phyloP scores from a whole-genome alignment of 2,797 vertebrate genomes.

The Trichosurus vulpecula region DNA sequence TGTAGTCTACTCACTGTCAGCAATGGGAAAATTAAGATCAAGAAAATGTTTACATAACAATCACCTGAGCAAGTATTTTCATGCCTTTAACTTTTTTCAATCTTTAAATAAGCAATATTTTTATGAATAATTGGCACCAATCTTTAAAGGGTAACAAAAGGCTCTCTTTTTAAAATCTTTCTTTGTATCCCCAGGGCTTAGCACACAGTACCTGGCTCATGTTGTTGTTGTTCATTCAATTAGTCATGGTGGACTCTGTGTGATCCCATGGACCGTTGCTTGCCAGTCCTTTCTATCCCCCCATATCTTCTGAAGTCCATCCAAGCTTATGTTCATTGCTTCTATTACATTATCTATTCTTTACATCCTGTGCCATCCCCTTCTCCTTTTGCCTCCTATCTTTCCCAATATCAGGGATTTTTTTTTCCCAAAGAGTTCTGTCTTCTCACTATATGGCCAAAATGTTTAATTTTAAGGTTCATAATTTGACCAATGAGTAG shows the following conservation, averaged over 20 bases:
- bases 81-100: neutral
- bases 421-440: neutral
- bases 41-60: neutral
- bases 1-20: neutral
- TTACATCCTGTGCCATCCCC: neutral
- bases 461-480: neutral
- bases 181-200: neutral
- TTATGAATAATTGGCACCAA: neutral
- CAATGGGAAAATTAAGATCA: neutral
- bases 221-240: neutral
- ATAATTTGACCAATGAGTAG: neutral
- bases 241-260: neutral
- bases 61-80: neutral
- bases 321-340: neutral
- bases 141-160: neutral
- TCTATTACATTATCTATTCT: neutral
- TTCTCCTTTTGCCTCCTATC: neutral
- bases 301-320: neutral
- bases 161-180: neutral
- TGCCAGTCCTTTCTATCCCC: neutral
- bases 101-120: neutral
- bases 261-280: neutral
- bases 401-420: neutral
- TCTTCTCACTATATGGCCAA: neutral
- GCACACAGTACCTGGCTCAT: neutral